Percentiles rank a stretch among this genome's conserved stretches.
These are phyloP conservation scores for Pyrgilauda ruficollis DNA, from an alignment of 2,113 vertebrate species.

Conservation along the genomic window DNA sequence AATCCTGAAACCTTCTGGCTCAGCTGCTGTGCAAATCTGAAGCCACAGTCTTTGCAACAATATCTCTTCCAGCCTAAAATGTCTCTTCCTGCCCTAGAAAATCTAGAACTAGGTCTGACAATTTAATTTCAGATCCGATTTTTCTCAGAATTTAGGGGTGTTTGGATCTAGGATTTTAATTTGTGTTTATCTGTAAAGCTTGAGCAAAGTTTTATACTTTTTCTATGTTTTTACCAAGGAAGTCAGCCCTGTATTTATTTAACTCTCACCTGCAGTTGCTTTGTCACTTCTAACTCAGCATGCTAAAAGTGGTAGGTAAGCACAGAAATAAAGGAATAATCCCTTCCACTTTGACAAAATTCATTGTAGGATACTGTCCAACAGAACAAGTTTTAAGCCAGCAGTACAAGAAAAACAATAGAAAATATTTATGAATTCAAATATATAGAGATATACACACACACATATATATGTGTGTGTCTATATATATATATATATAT, in stretches of 20 bases:
- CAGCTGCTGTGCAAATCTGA: not conserved
- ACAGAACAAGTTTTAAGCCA: not conserved
- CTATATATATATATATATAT: too few relatives aligned
- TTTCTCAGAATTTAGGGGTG: not conserved
- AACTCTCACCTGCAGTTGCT: not conserved
- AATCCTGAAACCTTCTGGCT: not conserved
- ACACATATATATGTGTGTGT: not conserved
- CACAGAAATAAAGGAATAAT: not conserved
- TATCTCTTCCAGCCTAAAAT: not conserved
- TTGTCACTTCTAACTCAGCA: not conserved
- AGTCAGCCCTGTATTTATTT: not conserved
- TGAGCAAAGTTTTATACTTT: not conserved
- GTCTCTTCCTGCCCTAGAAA: not conserved
- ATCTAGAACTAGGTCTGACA: not conserved
- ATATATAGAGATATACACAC: fast-evolving
- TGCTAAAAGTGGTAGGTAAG: not conserved
- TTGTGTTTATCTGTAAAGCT: not conserved
- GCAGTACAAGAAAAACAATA: not conserved
- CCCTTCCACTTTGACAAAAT: not conserved
- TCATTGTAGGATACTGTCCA: not conserved
- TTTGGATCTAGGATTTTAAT: not conserved
- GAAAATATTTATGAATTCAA: not conserved
- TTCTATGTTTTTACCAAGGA: not conserved
- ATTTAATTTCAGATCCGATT: not conserved
- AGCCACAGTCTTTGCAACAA: not conserved